Evolutionary conservation across 2,113 vertebrate genomes (phyloP).

Genomic region (rat (Rattus norvegicus)): GRCr8 NC_086032.1:43989001-43989500

Average conservation of each 20-base stretch:
- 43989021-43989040: not conserved
- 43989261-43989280: not conserved
- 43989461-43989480: fast-evolving
- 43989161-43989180: not conserved
- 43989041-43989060: not conserved
- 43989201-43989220: not conserved
- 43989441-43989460: no score
- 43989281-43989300: not conserved
- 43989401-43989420: not conserved
- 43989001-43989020: not conserved
- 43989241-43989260: not conserved
- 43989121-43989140: not conserved
- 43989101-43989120: not conserved
- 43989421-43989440: not conserved
- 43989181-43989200: not conserved
- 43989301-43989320: not conserved
- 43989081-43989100: not conserved
- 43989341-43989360: not conserved
- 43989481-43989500: not conserved
- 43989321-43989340: not conserved
- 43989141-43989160: not conserved
- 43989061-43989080: not conserved
- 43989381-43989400: not conserved
- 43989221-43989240: not conserved
- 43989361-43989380: not conserved